A percentile compares a stretch with the other conserved stretches of the same genome.
Conservation (phyloP, 2,888 invertebrate genomes). For the Drosophila trichaetosa region DNA sequence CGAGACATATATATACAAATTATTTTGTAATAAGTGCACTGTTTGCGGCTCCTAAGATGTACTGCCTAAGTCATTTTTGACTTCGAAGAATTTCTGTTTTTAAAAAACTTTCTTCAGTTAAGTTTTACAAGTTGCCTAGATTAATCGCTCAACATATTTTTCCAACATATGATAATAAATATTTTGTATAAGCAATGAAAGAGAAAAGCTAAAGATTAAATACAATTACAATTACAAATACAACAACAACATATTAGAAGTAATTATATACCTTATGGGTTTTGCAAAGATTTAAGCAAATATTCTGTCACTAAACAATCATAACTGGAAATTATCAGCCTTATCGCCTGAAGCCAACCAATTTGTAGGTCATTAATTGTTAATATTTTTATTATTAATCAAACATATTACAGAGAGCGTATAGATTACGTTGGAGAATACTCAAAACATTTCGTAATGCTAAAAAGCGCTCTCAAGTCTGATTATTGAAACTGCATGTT, state of each 20-base stretch:
- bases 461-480: not conserved
- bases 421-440: not conserved
- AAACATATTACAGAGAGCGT: not conserved
- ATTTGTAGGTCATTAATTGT: not conserved
- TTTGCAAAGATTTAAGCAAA: not conserved
- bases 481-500: not conserved
- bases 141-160: not conserved
- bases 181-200: not conserved
- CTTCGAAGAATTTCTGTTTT: not conserved
- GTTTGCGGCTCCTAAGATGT: not conserved
- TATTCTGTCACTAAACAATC: not conserved
- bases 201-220: not conserved
- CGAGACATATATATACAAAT: not conserved
- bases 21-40: not conserved
- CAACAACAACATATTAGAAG: not conserved
- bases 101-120: not conserved
- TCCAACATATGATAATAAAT: not conserved
- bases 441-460: not conserved
- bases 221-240: not conserved
- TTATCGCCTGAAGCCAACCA: conserved; percentile 13
- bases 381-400: not conserved
- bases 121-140: not conserved
- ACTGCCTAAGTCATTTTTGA: not conserved
- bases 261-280: not conserved
- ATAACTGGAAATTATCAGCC: not conserved